Evolutionary conservation across 1,140 invertebrate species (phyloP).

Genomic region (Calliopsis andreniformis): DNA sequence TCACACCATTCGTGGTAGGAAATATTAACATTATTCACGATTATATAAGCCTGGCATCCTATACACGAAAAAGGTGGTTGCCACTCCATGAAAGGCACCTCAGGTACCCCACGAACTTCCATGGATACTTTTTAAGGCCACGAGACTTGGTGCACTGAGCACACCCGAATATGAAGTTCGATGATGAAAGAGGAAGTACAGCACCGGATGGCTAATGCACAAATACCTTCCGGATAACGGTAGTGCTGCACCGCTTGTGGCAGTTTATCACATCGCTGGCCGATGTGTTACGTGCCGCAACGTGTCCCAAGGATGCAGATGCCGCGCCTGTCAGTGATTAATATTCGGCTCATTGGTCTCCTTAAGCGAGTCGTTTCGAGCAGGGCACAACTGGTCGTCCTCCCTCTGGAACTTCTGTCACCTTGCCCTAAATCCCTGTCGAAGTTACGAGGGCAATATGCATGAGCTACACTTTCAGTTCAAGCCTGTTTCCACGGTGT

Average conservation of each 20-base stretch:
- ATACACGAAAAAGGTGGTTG: no score
- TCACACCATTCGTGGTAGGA: no score
- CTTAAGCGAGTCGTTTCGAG: slow-evolving; percentile 39
- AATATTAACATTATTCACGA: no score
- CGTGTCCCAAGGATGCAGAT: slow-evolving; percentile 59
- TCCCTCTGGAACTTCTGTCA: slow-evolving; percentile 35
- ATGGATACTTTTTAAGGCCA: no score
- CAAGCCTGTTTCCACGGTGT: not conserved
- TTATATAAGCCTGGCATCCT: no score
- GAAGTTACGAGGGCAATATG: not conserved
- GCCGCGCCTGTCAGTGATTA: slow-evolving; percentile 50
- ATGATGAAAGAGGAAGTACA: slow-evolving; percentile 31
- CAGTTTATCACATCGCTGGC: slow-evolving; percentile 43
- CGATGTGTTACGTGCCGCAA: slow-evolving; percentile 54
- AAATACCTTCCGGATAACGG: slow-evolving; percentile 76
- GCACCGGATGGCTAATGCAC: slow-evolving; percentile 52
- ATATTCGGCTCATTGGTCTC: slow-evolving; percentile 59
- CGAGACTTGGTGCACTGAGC: no score
- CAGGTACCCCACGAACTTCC: no score
- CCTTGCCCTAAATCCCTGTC: slow-evolving; percentile 37
- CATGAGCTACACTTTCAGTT: not conserved
- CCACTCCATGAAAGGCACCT: no score
- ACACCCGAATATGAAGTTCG: slow-evolving; percentile 15
- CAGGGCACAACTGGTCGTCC: slow-evolving; percentile 53
- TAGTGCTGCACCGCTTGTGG: slow-evolving; percentile 51